Conservation (phyloP, 2,113 vertebrate genomes). For the Thinocorus orbignyianus region DNA sequence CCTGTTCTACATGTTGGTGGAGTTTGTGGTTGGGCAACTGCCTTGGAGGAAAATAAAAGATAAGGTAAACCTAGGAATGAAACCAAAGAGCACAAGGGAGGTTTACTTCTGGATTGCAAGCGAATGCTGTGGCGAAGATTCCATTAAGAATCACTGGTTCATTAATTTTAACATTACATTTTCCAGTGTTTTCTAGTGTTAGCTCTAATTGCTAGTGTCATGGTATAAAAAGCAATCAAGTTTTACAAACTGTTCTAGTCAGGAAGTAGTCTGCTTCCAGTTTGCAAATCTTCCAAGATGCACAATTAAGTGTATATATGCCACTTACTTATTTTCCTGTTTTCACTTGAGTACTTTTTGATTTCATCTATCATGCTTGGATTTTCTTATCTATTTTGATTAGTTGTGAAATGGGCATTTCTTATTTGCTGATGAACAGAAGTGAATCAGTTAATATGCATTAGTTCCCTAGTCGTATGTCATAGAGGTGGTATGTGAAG, state of each 20-base stretch:
- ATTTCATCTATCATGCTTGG: neutral
- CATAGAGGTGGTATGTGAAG: neutral
- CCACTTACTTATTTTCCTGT: neutral
- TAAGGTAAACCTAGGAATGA: conserved; percentile 81
- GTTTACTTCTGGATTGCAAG: neutral
- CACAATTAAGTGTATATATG: neutral
- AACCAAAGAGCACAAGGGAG: neutral
- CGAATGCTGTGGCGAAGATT: neutral
- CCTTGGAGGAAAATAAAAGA: conserved; percentile 99
- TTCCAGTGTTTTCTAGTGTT: neutral
- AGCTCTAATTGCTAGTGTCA: neutral
- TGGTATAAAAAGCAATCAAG: neutral
- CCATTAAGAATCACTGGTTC: neutral
- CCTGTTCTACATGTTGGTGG: conserved; percentile 98
- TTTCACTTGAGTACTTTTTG: neutral
- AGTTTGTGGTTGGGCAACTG: conserved; percentile 95
- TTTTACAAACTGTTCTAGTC: neutral
- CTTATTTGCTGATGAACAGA: neutral
- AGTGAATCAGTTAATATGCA: neutral
- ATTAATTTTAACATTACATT: neutral
- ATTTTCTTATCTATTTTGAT: neutral
- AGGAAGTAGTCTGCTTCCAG: neutral
- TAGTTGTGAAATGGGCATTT: neutral
- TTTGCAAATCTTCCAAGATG: neutral
- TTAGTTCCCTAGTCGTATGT: neutral